These are phyloP conservation scores for Mugil cephalus DNA, from an alignment of 2,113 vertebrate species.

Conservation along the genomic window DNA sequence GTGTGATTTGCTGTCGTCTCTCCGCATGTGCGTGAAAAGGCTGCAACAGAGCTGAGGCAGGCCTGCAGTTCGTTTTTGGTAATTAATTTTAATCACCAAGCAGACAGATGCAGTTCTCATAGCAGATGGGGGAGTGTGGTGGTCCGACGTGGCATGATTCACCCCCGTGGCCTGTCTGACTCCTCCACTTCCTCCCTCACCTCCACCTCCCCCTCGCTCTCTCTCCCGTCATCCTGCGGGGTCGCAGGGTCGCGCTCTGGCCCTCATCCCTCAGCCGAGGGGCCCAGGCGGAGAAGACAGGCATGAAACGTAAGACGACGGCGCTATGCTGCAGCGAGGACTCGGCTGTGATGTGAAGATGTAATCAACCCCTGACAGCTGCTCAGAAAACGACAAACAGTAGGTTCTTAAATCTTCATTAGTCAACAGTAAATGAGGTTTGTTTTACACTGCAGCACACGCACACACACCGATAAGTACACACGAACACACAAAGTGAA, in stretches of 20 bases:
- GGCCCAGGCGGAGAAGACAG: slow-evolving; percentile 19
- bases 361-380: slow-evolving; percentile 74
- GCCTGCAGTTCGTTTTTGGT: slow-evolving; percentile 54
- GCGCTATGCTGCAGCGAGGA: slow-evolving; percentile 8
- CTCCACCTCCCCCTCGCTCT: slow-evolving; percentile 23
- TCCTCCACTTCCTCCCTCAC: slow-evolving; percentile 49
- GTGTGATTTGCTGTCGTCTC: background rate
- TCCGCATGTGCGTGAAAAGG: slow-evolving; percentile 14
- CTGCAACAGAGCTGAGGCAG: slow-evolving; percentile 37
- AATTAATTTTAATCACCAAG: slow-evolving; percentile 75
- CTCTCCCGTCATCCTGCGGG: slow-evolving; percentile 40
- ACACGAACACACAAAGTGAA: slow-evolving; percentile 2
- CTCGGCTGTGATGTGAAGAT: slow-evolving; percentile 64
- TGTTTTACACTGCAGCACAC: slow-evolving; percentile 66
- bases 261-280: slow-evolving; percentile 27
- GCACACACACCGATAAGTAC: slow-evolving; percentile 14
- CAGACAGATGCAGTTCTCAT: slow-evolving; percentile 57
- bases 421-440: slow-evolving; percentile 78
- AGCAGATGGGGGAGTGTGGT: slow-evolving; percentile 68
- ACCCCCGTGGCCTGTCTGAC: slow-evolving; percentile 44
- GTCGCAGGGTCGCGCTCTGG: slow-evolving; percentile 43
- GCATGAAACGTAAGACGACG: slow-evolving; percentile 58
- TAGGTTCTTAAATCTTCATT: slow-evolving; percentile 80
- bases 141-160: slow-evolving; percentile 28
- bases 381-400: slow-evolving; percentile 68